These are phyloP conservation scores for Pseudocheirus occidentalis DNA, from an alignment of 2,797 vertebrate genomes.

Conservation along the genomic window DNA sequence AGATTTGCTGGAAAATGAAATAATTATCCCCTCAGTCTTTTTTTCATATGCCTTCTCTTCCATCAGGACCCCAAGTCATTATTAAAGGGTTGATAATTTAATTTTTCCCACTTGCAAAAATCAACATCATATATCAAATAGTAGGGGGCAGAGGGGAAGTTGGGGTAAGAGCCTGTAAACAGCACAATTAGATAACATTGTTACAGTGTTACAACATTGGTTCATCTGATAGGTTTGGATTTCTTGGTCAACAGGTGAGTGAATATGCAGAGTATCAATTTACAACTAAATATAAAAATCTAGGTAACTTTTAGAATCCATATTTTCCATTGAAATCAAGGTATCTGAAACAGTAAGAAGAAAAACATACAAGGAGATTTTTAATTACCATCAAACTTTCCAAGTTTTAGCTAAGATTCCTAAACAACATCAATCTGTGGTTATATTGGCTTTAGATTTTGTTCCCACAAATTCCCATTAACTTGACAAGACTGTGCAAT, in stretches of 20 bases:
- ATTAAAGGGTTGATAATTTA: background rate
- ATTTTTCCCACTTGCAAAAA: slow-evolving; percentile 21
- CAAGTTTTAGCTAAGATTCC: slow-evolving; percentile 66
- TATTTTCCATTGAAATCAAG: slow-evolving; percentile 56
- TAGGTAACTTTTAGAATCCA: slow-evolving; percentile 44
- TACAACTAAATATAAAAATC: background rate
- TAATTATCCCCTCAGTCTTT: slow-evolving; percentile 17
- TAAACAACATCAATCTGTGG: slow-evolving; percentile 37
- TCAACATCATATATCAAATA: accelerated
- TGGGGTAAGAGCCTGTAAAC: background rate
- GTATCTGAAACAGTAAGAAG: background rate
- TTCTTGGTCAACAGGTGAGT: slow-evolving; percentile 11
- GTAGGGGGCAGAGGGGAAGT: accelerated
- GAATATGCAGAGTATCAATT: slow-evolving; percentile 50
- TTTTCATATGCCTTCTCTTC: background rate
- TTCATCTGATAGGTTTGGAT: slow-evolving; percentile 11
- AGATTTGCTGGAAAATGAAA: slow-evolving; percentile 58
- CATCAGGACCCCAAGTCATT: background rate
- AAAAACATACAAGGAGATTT: slow-evolving; percentile 33
- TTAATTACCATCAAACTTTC: slow-evolving; percentile 63
- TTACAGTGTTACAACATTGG: no score
- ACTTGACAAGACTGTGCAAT: slow-evolving; percentile 24
- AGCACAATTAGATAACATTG: background rate
- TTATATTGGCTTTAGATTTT: slow-evolving; percentile 9
- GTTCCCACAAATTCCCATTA: slow-evolving; percentile 8